A percentile compares a stretch with the other conserved stretches of the same genome.
Evolutionary conservation across 2,888 invertebrate genomes (phyloP).

Genomic region (Sarcophaga subvicina): DNA sequence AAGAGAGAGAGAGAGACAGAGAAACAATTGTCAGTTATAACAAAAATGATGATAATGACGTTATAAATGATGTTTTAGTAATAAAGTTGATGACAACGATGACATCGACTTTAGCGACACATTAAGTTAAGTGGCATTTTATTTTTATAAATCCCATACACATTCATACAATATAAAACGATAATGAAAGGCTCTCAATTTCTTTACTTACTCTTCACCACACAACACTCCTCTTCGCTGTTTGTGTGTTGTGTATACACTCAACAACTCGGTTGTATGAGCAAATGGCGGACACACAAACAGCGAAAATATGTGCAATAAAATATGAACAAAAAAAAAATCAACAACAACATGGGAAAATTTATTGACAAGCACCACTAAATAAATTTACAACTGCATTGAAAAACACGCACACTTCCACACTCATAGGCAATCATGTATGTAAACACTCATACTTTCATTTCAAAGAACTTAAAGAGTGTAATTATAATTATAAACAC

Average conservation of each 20-base stretch:
- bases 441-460: no score
- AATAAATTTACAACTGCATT: slow-evolving; percentile 55
- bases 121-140: slow-evolving; percentile 78
- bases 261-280: not conserved
- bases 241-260: not conserved
- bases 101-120: slow-evolving; percentile 73
- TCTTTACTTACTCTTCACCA: no score
- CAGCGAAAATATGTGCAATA: not conserved
- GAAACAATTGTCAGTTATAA: slow-evolving; percentile 39
- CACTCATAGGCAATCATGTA: not conserved
- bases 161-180: not conserved
- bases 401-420: not conserved
- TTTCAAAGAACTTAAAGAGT: no score
- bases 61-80: not conserved
- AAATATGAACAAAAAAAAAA: slow-evolving; percentile 11
- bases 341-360: slow-evolving; percentile 18
- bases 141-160: slow-evolving; percentile 64
- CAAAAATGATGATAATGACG: slow-evolving; percentile 25
- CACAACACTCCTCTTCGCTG: no score
- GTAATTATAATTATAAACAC: no score
- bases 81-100: slow-evolving; percentile 49
- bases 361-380: slow-evolving; percentile 57
- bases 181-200: slow-evolving; percentile 32
- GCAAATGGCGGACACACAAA: not conserved
- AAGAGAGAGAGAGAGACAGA: not conserved